Evolutionary conservation across 1,140 invertebrate genomes (phyloP), one percentile per base, ranked within the genome.

Genomic region (Hormaphis cornu): DNA sequence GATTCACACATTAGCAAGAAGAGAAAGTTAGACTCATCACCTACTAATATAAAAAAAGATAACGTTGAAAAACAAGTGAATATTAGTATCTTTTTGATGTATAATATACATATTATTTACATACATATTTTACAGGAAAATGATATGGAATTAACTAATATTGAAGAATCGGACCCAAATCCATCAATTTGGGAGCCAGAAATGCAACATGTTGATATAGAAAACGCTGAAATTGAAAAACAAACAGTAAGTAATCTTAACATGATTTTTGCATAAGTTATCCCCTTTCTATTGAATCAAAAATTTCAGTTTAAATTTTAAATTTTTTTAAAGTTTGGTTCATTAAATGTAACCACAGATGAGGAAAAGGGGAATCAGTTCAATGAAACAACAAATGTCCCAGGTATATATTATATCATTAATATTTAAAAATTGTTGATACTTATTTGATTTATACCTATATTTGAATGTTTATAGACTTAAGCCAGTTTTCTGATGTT

Each of bases 401-500:
- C 61, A 0, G 61, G 61, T 48, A 66, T 48, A 48, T n/a, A n/a
- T n/a, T n/a, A n/a, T n/a, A n/a, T n/a, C n/a, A n/a, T n/a, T n/a
- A n/a, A n/a, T n/a, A n/a, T n/a, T n/a, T n/a, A n/a, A n/a, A n/a
- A n/a, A n/a, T n/a, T n/a, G n/a, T n/a, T n/a, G n/a, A n/a, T n/a
- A n/a, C n/a, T n/a, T n/a, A n/a, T n/a, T n/a, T n/a, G n/a, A n/a
- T n/a, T n/a, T n/a, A n/a, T n/a, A n/a, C n/a, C n/a, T n/a, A n/a
- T 28, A 33, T 33, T 71, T 42, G 10, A 66, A 53, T 35, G 10
- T 35, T 40, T 71, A 52, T 72, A 76, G 76, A 75, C 69, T 69
- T 76, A 58, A 75, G 73, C 54, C 73, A 73, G 74, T 89, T 87
- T 77, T 81, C 84, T 48, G 89, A 91, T 78, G 87, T 91, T 30